Percentiles rank a stretch among this genome's conserved stretches.
Conservation (phyloP, 2,888 invertebrate genomes). For the Epistrophe grossulariae region DNA sequence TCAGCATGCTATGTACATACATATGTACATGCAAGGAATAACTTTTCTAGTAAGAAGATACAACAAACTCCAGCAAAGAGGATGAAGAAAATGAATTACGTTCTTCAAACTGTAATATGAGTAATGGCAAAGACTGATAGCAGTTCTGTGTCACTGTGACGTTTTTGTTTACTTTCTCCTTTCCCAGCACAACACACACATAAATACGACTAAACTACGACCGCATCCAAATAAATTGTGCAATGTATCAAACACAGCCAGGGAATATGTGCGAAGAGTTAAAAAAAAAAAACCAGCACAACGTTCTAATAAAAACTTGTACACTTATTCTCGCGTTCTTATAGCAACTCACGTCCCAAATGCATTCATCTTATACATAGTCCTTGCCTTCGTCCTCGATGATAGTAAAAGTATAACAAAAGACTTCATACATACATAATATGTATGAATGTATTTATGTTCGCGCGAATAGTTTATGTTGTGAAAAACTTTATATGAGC, state of each 20-base stretch:
- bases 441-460: not conserved
- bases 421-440: not conserved
- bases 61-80: constrained; percentile 18
- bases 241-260: constrained; percentile 44
- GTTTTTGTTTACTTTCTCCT: constrained; percentile 64
- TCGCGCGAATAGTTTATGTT: constrained; percentile 52
- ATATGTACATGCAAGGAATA: not conserved
- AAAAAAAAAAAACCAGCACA: constrained; percentile 15
- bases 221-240: constrained; percentile 63
- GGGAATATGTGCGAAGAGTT: not conserved
- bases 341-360: not conserved
- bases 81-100: constrained; percentile 72
- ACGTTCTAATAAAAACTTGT: constrained; percentile 47
- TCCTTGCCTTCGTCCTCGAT: not conserved
- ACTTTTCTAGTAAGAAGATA: not conserved
- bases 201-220: not conserved
- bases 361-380: not conserved
- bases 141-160: constrained; percentile 62
- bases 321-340: not conserved
- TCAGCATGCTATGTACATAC: not conserved
- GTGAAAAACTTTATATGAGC: constrained; percentile 44
- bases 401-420: constrained; percentile 34
- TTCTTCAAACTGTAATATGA: constrained; percentile 74
- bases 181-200: not conserved
- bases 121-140: constrained; percentile 73